phyloP scores from a whole-genome alignment of 2,888 invertebrate species.

The Tetanocera ferruginea region DNA sequence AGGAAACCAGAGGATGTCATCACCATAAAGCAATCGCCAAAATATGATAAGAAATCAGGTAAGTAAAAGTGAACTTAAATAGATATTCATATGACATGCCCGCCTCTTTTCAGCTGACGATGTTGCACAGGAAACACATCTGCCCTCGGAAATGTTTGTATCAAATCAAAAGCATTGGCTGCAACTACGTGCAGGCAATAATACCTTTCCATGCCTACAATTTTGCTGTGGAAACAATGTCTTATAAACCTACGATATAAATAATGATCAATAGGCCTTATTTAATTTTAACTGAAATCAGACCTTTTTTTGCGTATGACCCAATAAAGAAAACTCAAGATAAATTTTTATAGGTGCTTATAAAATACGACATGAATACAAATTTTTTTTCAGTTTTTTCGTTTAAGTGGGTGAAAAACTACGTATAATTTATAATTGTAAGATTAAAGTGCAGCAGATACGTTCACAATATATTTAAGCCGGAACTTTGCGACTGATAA shows the following conservation, averaged over 20 bases:
- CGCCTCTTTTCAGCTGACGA: slow-evolving; percentile 57
- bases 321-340: slow-evolving; percentile 29
- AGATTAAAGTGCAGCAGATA: no score
- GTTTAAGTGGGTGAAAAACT: no score
- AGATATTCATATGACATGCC: background rate
- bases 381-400: background rate
- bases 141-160: slow-evolving; percentile 93
- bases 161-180: slow-evolving; percentile 93
- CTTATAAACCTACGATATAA: background rate
- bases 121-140: slow-evolving; percentile 74
- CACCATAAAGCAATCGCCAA: slow-evolving; percentile 75
- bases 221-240: slow-evolving; percentile 18
- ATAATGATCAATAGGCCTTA: no score
- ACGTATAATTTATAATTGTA: no score
- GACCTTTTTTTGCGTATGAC: background rate
- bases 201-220: slow-evolving; percentile 54
- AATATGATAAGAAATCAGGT: slow-evolving; percentile 57
- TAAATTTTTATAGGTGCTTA: background rate
- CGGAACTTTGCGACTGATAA: slow-evolving; percentile 77
- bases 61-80: background rate
- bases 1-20: slow-evolving; percentile 88
- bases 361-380: background rate
- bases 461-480: slow-evolving; percentile 50
- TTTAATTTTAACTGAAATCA: no score
- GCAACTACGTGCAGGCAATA: slow-evolving; percentile 75